Conservation (phyloP, 23 tunicate species). For the Oikopleura albicans region DNA sequence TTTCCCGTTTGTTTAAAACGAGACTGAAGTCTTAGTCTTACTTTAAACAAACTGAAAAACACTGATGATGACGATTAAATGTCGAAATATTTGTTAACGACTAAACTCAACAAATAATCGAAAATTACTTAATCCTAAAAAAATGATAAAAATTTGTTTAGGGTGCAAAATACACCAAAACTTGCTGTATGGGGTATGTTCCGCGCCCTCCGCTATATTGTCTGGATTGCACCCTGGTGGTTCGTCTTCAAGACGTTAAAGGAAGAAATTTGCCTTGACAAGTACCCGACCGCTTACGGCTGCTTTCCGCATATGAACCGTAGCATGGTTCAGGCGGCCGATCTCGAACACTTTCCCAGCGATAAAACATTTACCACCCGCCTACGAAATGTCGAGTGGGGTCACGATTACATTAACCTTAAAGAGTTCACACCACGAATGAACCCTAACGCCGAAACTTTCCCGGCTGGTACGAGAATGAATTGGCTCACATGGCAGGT, state of each 20-base stretch:
- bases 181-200: not conserved
- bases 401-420: conserved; percentile 2
- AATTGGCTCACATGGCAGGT: conserved; percentile 13
- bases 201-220: not conserved
- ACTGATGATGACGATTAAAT: no score
- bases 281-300: not conserved
- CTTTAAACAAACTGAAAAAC: no score
- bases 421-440: not conserved
- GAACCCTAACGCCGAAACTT: conserved; percentile 7
- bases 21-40: no score
- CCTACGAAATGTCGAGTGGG: conserved; percentile 8
- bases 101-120: no score
- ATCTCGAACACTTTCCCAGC: not conserved
- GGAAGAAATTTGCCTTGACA: not conserved
- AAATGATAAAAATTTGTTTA: not conserved
- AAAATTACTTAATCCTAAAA: not conserved
- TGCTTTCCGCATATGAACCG: not conserved
- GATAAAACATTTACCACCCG: conserved; percentile 12
- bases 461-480: conserved; percentile 11
- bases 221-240: not conserved
- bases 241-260: not conserved
- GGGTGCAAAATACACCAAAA: not conserved
- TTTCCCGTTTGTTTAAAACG: no score
- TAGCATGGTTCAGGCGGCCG: not conserved
- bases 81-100: no score